Conservation (phyloP, 2,113 vertebrate genomes). For the Megalops atlanticus region DNA sequence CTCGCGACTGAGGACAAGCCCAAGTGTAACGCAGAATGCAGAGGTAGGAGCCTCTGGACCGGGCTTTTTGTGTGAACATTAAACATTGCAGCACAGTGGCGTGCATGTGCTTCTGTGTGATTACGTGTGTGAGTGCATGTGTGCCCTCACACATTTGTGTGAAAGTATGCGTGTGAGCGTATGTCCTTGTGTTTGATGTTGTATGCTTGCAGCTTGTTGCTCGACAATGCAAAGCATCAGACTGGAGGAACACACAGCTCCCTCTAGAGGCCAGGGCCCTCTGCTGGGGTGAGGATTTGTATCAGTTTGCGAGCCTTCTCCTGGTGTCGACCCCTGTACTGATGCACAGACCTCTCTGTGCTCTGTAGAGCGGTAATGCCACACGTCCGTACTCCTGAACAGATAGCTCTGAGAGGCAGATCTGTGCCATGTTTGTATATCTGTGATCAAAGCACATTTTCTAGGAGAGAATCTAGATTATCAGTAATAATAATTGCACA, state of each 20-base stretch:
- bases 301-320: background rate
- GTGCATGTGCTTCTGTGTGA: background rate
- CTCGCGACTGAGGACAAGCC: conserved; percentile 54
- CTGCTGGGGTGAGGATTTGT: conserved; percentile 1
- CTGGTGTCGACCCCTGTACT: background rate
- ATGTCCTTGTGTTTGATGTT: too few species aligned
- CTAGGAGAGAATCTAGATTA: too few species aligned
- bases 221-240: background rate
- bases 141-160: background rate
- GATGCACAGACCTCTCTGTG: background rate
- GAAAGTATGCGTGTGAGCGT: too few species aligned
- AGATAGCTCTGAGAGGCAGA: background rate
- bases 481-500: too few species aligned
- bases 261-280: conserved; percentile 14
- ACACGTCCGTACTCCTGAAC: background rate
- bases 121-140: background rate
- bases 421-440: background rate
- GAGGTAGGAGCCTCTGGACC: conserved; percentile 54
- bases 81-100: background rate
- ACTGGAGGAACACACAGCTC: background rate
- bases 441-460: too few species aligned
- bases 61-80: background rate
- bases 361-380: background rate
- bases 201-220: background rate
- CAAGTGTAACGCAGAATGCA: conserved; percentile 54